Evolutionary conservation across 2,113 vertebrate species (phyloP), one percentile per base, ranked within the genome.

Genomic region (Notarius quadriscutis): DNA sequence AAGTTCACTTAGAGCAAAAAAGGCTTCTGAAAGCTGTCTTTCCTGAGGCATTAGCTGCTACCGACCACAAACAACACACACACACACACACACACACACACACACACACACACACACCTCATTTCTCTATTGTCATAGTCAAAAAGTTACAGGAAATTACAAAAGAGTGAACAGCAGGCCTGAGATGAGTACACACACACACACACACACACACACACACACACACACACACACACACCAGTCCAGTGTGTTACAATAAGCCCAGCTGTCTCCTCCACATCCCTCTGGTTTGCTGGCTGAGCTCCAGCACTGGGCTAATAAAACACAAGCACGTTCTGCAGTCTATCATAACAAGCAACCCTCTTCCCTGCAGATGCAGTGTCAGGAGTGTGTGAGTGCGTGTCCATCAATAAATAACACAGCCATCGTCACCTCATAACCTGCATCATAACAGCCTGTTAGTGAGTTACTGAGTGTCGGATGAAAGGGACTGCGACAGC

Each of bases 41-140:
- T 87, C 86, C 79, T 78, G 12, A 79, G 80, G 41, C 80, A 81
- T 84, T 75, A 75, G 81, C 81, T 89, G 83, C 72, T 84, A 89
- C n/a, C 86, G 57, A 41, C 58, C 83, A 69, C 30, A 67, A 84
- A 51, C 63, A 62, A 81, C 62, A 60, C 65, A 80, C 86, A 71
- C 84, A 69, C 78, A 86, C 79, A 77, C 65, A 84, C 86, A 25
- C 41, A 65, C 86, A 55, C 82, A 87, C 71, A 74, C 71, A 74
- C 71, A 74, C 71, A 74, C 71, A 71, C 27, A 71, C 67, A 71
- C 67, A 71, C 67, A 72, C 69, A 50, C 72, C 83, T 71, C 84
- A 92, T 51, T 57, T 83, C 50, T 55, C 53, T 77, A 75, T 75
- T 74, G 34, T 75, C 53, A 25, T n/a, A 57, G 62, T 50, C 71